Percentiles rank a stretch among this genome's conserved stretches.
Conservation (phyloP, 2,888 invertebrate genomes). For the Thyatira batis region DNA sequence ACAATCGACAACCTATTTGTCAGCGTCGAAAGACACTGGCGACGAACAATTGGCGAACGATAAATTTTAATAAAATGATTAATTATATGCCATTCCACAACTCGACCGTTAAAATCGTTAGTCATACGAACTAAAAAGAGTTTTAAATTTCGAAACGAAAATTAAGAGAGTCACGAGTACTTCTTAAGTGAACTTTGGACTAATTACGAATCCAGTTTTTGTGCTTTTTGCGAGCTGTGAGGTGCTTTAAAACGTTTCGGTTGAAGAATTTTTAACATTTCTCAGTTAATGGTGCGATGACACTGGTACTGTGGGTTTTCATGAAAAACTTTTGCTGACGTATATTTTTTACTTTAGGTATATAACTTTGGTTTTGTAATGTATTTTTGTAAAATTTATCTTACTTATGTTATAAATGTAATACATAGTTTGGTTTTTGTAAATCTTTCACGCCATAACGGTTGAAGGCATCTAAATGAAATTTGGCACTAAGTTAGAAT, state of each 20-base stretch:
- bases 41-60: background rate
- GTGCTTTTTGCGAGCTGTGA: conserved; percentile 11
- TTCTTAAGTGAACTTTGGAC: conserved; percentile 20
- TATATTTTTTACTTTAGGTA: too few relatives aligned
- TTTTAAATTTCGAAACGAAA: conserved; percentile 4
- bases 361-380: too few relatives aligned
- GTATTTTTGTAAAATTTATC: too few relatives aligned
- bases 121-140: conserved; percentile 7
- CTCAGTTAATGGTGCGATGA: background rate
- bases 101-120: conserved; percentile 9
- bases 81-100: conserved; percentile 6
- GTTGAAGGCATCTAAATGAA: too few relatives aligned
- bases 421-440: too few relatives aligned
- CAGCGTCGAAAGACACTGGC: background rate
- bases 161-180: conserved; percentile 11
- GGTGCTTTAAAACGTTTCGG: conserved; percentile 12
- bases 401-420: too few relatives aligned
- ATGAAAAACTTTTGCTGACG: background rate
- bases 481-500: too few relatives aligned
- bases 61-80: conserved; percentile 5
- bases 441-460: too few relatives aligned
- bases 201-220: conserved; percentile 16
- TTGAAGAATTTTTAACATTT: conserved; percentile 6
- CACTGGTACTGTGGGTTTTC: background rate
- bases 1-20: conserved; percentile 5